Conservation (phyloP, 2,888 invertebrate genomes). For the Bimastos eiseni region DNA sequence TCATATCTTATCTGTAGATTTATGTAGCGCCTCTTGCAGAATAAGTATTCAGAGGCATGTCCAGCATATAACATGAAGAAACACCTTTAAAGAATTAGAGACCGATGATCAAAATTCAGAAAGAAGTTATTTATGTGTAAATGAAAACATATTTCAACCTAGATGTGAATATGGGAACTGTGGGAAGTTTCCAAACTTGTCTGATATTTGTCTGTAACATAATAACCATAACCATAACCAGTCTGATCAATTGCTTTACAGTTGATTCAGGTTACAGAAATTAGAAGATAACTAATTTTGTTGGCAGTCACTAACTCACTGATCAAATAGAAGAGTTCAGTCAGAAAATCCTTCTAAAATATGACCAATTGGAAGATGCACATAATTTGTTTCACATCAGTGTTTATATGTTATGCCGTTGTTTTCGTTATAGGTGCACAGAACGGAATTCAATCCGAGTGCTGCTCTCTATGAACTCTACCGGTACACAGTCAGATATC, state of each 20-base stretch:
- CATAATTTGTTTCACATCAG: background rate
- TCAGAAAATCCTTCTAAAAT: background rate
- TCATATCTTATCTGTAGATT: background rate
- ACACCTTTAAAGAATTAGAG: too few relatives aligned
- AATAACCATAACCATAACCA: too few relatives aligned
- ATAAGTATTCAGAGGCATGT: too few relatives aligned
- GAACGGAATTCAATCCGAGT: conserved; percentile 94
- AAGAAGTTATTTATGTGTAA: background rate
- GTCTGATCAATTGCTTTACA: background rate
- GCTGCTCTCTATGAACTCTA: conserved; percentile 94
- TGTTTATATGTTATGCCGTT: background rate
- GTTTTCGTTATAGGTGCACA: conserved; percentile 75
- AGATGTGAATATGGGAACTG: background rate
- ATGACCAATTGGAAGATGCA: background rate
- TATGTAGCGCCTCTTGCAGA: too few relatives aligned
- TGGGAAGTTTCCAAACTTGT: background rate
- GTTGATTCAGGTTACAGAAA: background rate
- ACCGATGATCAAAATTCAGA: too few relatives aligned
- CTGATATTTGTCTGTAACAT: background rate
- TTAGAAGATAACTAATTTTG: background rate
- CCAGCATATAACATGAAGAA: too few relatives aligned
- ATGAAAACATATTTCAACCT: background rate
- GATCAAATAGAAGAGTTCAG: background rate
- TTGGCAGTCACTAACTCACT: background rate
- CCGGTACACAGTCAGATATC: conserved; percentile 94